A percentile compares a stretch with the other conserved stretches of the same genome.
Conservation (phyloP, 2,888 invertebrate genomes). For the Torymus aiolomorphi region DNA sequence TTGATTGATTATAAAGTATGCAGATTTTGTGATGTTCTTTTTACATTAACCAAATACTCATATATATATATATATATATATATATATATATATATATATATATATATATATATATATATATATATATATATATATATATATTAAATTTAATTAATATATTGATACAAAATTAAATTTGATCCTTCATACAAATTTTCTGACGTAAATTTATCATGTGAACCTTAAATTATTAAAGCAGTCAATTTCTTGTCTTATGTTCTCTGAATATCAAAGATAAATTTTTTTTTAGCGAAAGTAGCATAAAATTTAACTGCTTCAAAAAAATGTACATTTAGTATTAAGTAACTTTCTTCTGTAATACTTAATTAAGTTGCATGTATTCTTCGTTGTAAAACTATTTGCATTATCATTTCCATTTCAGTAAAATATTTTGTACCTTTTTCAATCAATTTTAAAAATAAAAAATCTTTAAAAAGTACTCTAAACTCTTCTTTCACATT, state of each 20-base stretch:
- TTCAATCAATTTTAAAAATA: constrained; percentile 14
- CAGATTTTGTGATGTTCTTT: no score
- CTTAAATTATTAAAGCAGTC: not conserved
- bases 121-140: no score
- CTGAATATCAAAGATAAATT: constrained; percentile 17
- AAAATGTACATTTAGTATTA: not conserved
- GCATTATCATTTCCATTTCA: not conserved
- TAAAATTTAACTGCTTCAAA: not conserved
- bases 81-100: no score
- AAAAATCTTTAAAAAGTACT: not conserved
- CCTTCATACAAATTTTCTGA: no score
- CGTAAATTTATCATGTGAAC: no score
- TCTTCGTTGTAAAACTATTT: not conserved
- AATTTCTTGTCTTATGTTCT: constrained; percentile 25
- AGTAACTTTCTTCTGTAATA: not conserved
- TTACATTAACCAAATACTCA: no score
- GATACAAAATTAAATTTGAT: no score
- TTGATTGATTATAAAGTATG: no score
- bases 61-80: no score
- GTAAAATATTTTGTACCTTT: constrained; percentile 33
- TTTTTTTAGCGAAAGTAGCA: not conserved
- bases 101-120: no score
- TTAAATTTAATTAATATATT: no score
- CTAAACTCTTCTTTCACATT: not conserved
- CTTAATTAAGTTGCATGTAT: not conserved